Evolutionary conservation across 2,888 invertebrate species (phyloP), one percentile per base, ranked within the genome.

Genomic region (Ectobius pallidus): DNA sequence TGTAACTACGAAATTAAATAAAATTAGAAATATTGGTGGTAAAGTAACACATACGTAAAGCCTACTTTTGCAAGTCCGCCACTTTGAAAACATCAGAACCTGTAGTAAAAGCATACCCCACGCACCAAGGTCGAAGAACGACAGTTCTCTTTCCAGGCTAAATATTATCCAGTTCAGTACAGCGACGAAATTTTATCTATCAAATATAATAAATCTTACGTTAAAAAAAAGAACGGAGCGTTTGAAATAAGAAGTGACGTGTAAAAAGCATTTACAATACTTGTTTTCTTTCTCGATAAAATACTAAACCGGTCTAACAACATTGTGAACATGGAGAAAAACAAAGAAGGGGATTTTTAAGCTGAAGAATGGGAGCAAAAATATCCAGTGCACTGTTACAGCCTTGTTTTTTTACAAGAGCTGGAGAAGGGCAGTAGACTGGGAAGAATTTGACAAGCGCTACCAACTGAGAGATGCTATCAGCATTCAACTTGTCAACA

Each of bases 191-290:
- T 11, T n/a, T 52, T 52, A 25, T 9, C 11, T 25, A 25, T 1
- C 14, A 22, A 52, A 52, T 22, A 3, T 25, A 52, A 52, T 52
- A 52, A 52, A 52, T 52, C 52, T n/a, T n/a, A n/a, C n/a, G 18
- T 52, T 20, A 22, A 14, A 22, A 0, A 49, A 25, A 52, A 25
- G n/a, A n/a, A n/a, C 20, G 16, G 22, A 25, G 52, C 25, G 52
- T 52, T 52, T 52, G 25, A 52, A 25, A 25, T 25, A 52, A 7
- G 16, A 52, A 11, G 3, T 61, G n/a, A 32, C 30, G 11, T 32
- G 32, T 61, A 61, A 61, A 61, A 61, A 61, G n/a, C 30, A 32
- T 61, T 61, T n/a, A 27, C 58, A 32, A 61, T 25, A 61, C 7
- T 32, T 49, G 58, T 58, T 58, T 49, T 58, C 58, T 16, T 62